Conservation (phyloP, 2,888 invertebrate genomes). For the Acronicta alni region DNA sequence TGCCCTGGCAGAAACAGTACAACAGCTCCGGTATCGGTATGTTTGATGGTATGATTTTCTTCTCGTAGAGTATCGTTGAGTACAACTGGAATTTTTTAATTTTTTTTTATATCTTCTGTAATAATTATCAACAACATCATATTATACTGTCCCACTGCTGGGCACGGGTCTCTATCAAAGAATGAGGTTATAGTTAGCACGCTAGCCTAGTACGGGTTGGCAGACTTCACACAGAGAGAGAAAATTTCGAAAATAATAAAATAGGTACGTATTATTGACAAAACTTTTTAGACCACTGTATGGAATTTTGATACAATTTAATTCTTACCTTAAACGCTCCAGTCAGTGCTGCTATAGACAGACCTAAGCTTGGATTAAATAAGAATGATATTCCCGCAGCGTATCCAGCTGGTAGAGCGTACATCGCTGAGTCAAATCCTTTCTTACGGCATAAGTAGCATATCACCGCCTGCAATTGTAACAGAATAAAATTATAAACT, state of each 20-base stretch:
- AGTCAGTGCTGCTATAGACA: slow-evolving; percentile 85
- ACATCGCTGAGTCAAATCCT: slow-evolving; percentile 78
- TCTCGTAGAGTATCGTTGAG: slow-evolving; percentile 83
- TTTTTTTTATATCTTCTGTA: too few relatives aligned
- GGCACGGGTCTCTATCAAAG: too few relatives aligned
- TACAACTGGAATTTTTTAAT: slow-evolving; percentile 77
- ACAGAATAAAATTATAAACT: neutral
- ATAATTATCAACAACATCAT: slow-evolving; percentile 1
- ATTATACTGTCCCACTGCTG: too few relatives aligned
- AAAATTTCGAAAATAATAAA: too few relatives aligned
- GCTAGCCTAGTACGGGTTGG: too few relatives aligned
- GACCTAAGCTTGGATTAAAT: slow-evolving; percentile 85
- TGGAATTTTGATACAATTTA: neutral
- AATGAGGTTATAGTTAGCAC: too few relatives aligned
- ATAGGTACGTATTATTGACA: too few relatives aligned
- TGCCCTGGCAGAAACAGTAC: slow-evolving; percentile 85
- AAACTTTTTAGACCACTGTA: too few relatives aligned
- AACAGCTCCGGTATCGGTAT: slow-evolving; percentile 81
- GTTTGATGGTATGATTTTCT: slow-evolving; percentile 78
- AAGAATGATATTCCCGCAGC: slow-evolving; percentile 86
- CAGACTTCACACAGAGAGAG: too few relatives aligned
- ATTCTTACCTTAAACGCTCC: slow-evolving; percentile 86
- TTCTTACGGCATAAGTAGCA: slow-evolving; percentile 82
- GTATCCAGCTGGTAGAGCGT: slow-evolving; percentile 87
- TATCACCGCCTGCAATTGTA: slow-evolving; percentile 81